Conservation (phyloP, 2,888 invertebrate species). For the Drosophila anceps region DNA sequence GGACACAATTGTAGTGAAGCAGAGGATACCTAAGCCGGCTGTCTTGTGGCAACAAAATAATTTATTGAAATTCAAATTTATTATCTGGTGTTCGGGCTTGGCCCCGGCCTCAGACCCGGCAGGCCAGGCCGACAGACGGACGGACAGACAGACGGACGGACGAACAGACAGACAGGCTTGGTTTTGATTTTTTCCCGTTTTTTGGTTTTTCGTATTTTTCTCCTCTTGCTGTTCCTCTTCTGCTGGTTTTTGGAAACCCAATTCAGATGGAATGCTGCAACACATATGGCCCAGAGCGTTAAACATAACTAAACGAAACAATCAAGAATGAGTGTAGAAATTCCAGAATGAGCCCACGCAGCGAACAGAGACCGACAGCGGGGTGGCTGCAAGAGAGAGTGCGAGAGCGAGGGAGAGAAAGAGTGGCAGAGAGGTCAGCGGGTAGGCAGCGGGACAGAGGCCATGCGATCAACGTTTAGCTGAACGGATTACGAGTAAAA, state of each 20-base stretch:
- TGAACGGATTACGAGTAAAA: slow-evolving; percentile 62
- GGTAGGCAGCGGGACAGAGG: slow-evolving; percentile 1
- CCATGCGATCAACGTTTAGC: slow-evolving; percentile 71
- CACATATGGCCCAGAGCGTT: slow-evolving; percentile 81
- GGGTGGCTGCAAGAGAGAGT: slow-evolving; percentile 1
- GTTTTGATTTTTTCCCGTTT: slow-evolving; percentile 56
- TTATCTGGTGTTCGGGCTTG: slow-evolving; percentile 72
- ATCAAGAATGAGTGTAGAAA: slow-evolving; percentile 83
- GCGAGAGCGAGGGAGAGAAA: not conserved
- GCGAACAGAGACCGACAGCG: slow-evolving; percentile 31
- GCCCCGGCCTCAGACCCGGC: slow-evolving; percentile 16
- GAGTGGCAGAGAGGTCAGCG: not conserved
- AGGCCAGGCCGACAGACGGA: not conserved
- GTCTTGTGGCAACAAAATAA: slow-evolving; percentile 79
- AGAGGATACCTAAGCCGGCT: slow-evolving; percentile 51
- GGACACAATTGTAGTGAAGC: slow-evolving; percentile 30
- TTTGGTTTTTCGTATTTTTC: slow-evolving; percentile 21
- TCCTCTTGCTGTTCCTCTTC: slow-evolving; percentile 8
- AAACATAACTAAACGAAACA: slow-evolving; percentile 80
- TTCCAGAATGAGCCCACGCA: slow-evolving; percentile 83
- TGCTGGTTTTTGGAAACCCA: slow-evolving; percentile 62
- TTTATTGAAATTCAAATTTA: slow-evolving; percentile 83
- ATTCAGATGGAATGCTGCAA: slow-evolving; percentile 77
- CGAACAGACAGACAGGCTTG: slow-evolving; percentile 24
- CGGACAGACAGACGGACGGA: not conserved